These are phyloP conservation scores for Anagyrus pseudococci DNA, from an alignment of 2,888 invertebrate genomes.

Conservation along the genomic window DNA sequence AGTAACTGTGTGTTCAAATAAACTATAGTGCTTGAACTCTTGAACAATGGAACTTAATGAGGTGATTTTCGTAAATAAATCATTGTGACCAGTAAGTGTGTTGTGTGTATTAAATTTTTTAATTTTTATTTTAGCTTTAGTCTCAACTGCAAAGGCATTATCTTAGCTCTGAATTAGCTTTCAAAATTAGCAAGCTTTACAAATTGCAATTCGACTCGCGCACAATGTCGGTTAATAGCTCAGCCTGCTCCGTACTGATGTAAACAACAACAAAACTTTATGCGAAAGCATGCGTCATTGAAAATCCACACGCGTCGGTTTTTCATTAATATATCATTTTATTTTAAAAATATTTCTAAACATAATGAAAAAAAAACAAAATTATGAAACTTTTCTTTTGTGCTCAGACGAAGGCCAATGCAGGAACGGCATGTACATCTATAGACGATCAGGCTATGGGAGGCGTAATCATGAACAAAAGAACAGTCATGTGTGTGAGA, in stretches of 20 bases:
- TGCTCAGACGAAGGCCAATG: not conserved
- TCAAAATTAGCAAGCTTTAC: conserved; percentile 12
- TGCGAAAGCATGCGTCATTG: conserved; percentile 13
- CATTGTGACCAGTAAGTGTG: conserved; percentile 16
- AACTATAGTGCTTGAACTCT: too few relatives aligned
- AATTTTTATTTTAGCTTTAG: conserved; percentile 5
- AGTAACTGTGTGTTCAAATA: too few relatives aligned
- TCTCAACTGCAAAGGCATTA: conserved; percentile 13
- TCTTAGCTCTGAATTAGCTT: conserved; percentile 11
- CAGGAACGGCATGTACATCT: not conserved
- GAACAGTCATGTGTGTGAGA: conserved; percentile 7
- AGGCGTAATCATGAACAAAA: not conserved
- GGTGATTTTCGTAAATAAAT: too few relatives aligned
- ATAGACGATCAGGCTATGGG: not conserved
- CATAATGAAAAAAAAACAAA: not conserved
- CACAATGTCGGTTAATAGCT: conserved; percentile 1
- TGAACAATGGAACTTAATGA: too few relatives aligned
- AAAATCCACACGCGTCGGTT: conserved; percentile 23
- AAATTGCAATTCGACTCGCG: conserved; percentile 14
- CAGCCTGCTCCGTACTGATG: not conserved
- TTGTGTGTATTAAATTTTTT: not conserved
- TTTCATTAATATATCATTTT: conserved; percentile 4
- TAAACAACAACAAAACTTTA: not conserved
- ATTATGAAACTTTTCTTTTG: too few relatives aligned
- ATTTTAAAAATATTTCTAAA: not conserved